Base-by-base conservation (phyloP, 2,888 invertebrate species). In the Pterostichus niger region DNA sequence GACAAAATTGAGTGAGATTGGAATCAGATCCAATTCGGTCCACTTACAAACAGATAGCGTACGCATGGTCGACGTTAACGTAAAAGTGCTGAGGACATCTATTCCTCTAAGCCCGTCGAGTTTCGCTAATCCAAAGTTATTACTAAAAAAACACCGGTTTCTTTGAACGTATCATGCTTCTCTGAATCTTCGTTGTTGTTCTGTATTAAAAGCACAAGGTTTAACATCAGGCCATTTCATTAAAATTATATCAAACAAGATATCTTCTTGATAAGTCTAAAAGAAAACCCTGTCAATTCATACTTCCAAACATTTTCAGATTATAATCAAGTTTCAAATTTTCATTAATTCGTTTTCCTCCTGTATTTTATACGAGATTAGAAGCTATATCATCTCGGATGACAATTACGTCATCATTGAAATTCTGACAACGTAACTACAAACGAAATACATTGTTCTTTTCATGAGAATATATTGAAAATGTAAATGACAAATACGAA, bases 71-170 rank as follows among this genome's bases (percentile, higher is more conserved):
- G 71, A 71, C 71, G 68, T 54, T 40, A 59, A 77, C 56, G 78
- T 56, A 80, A 80, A 80, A 80, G 13, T 80, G 80, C 80, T 80
- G 80, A 80, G 80, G 80, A 80, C 80, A 80, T 80, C 80, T 80
- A 64, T 80, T 80, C 80, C 68, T 49, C 46, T 80, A 80, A 80
- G 80, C 80, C 44, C 68, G 52, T 31, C 44, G 40, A 64, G 49
- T 68, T 80, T 35, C 49, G 46, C 49, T 80, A 80, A 80, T 80
- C 68, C 68, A 54, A 68, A 80, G 80, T 80, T 80, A 80, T 80
- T 64, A 80, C 68, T 80, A 68, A 80, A 80, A 40, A 80, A 80
- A 80, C 80, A 80, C 35, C 68, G 35, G 31, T 33, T 46, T 52
- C 59, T 54, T 54, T 77, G 56, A 35, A 24, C 78, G 59, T 7